phyloP scores from a whole-genome alignment of 2,888 invertebrate species.

The Clistopyga incitator region DNA sequence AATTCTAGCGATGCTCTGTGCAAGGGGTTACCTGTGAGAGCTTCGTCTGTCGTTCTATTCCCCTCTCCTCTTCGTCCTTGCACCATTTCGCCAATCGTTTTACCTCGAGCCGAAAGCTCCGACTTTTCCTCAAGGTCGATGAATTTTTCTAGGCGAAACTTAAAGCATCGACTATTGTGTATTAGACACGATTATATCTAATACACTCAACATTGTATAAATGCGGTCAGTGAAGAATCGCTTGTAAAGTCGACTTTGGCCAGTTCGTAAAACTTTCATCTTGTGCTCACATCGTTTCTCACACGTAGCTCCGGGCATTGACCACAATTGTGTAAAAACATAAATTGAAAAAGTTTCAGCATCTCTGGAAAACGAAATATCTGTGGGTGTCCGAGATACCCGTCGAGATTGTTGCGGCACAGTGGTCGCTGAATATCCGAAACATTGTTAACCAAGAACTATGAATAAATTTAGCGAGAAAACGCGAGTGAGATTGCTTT shows the following conservation, averaged over 20 bases:
- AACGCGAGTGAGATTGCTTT: slow-evolving; percentile 77
- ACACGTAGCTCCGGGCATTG: neutral
- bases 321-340: slow-evolving; percentile 34
- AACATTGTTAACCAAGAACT: slow-evolving; percentile 81
- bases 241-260: neutral
- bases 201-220: neutral
- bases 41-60: slow-evolving; percentile 47
- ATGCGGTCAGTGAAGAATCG: neutral
- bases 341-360: slow-evolving; percentile 65
- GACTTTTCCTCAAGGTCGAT: slow-evolving; percentile 60
- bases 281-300: neutral
- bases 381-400: slow-evolving; percentile 1
- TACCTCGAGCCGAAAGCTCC: slow-evolving; percentile 43
- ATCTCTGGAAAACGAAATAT: slow-evolving; percentile 52
- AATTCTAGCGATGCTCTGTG: slow-evolving; percentile 57
- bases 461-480: slow-evolving; percentile 82
- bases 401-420: slow-evolving; percentile 42
- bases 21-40: slow-evolving; percentile 30
- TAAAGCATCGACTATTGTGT: slow-evolving; percentile 9
- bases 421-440: slow-evolving; percentile 77
- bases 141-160: slow-evolving; percentile 58
- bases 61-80: neutral
- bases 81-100: slow-evolving; percentile 53
- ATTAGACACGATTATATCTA: too few species aligned
- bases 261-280: slow-evolving; percentile 15